Evolutionary conservation across 2,797 vertebrate genomes (phyloP), one percentile per base, ranked within the genome.

Genomic region (Apogon talboti): DNA sequence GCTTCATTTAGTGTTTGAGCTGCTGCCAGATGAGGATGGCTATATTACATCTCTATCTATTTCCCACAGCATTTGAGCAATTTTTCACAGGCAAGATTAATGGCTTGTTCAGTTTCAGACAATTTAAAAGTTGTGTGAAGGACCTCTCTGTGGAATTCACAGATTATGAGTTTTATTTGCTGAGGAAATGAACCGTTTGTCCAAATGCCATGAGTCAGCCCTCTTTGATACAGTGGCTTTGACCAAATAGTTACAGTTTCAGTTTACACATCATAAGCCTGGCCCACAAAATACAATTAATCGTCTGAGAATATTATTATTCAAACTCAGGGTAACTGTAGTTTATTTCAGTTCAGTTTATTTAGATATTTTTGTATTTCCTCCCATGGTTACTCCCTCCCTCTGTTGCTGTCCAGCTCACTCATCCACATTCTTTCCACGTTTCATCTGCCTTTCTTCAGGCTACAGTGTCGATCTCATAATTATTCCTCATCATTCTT

Each of bases 21-120:
- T 19, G 52, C 66, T 45, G 87, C 78, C 75, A 80, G 79, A 87
- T 71, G 70, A 79, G 45, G 70, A 64, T 12, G 55, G 74, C 76
- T 68, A 71, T 79, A 82, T 86, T 86, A 86, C 78, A 79, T 83
- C 77, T 87, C 80, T 83, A 71, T 86, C 86, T 68, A 54, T 83
- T 86, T 90, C 87, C 85, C 87, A 87, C 76, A 83, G 86, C 74
- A 68, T 82, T 87, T 69, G 52, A 66, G 73, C 65, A 78, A 55
- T 87, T 76, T 89, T 88, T 89, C 75, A 73, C 79, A 74, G 71
- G 80, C 49, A 64, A 86, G 79, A 89, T 88, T 78, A 89, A 89
- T 77, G 68, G 72, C 70, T 74, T 46, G 65, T 78, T 85, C 62
- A 58, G 49, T 74, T 87, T 84, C 57, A 84, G 79, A 83, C 75